Evolutionary conservation across 2,797 vertebrate genomes (phyloP).

Genomic region (Mus spretus): DNA sequence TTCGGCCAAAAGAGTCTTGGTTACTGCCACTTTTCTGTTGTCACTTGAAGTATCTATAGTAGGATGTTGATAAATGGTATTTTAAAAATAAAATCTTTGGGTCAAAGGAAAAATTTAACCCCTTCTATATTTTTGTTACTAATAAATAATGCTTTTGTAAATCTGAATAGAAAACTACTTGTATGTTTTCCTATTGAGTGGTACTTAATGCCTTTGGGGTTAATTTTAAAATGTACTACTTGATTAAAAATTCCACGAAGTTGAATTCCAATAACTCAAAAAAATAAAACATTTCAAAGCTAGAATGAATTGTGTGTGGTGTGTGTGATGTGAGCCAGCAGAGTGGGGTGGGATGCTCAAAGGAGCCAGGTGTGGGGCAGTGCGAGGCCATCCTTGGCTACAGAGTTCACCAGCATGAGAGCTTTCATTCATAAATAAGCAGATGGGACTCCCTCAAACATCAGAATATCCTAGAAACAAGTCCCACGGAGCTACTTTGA

Average conservation of each 20-base stretch:
- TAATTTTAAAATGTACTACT: constrained; percentile 73
- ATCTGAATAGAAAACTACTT: constrained; percentile 68
- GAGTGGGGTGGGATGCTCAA: neutral
- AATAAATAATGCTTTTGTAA: constrained; percentile 62
- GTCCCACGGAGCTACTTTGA: constrained; percentile 2
- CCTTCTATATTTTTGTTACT: constrained; percentile 65
- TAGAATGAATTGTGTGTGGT: constrained; percentile 18
- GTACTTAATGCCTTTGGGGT: constrained; percentile 13
- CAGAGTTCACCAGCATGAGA: neutral
- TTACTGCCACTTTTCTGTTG: neutral
- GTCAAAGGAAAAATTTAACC: constrained; percentile 45
- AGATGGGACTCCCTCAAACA: neutral
- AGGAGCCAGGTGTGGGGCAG: neutral
- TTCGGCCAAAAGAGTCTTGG: neutral
- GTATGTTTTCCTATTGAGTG: constrained; percentile 54
- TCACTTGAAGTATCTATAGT: neutral
- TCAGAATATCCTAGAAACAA: neutral
- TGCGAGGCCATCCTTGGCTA: neutral
- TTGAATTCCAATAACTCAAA: constrained; percentile 72
- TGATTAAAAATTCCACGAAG: constrained; percentile 66
- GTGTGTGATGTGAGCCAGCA: neutral
- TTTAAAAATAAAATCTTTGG: constrained; percentile 62
- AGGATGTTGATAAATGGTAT: constrained; percentile 12
- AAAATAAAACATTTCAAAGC: constrained; percentile 80
- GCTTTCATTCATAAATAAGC: neutral